phyloP scores from a whole-genome alignment of 2,888 invertebrate species.

The Acanthoscelides obtectus region DNA sequence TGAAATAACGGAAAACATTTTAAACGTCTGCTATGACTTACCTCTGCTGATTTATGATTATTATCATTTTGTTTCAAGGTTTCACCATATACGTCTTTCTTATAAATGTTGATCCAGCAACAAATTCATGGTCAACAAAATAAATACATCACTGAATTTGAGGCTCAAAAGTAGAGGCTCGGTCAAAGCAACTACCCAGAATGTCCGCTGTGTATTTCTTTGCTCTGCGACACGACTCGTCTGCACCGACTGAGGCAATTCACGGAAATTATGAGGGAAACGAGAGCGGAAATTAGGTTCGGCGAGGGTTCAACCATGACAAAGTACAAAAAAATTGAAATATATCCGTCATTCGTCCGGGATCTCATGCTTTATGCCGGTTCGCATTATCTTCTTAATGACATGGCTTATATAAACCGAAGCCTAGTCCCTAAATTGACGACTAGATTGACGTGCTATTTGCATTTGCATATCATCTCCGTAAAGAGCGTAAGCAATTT shows the following conservation, averaged over 20 bases:
- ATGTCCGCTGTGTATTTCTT: not conserved
- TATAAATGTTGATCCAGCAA: too few relatives aligned
- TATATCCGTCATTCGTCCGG: not conserved
- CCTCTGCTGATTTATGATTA: too few relatives aligned
- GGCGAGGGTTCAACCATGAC: not conserved
- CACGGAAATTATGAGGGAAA: not conserved
- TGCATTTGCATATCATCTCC: not conserved
- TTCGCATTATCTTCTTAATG: not conserved
- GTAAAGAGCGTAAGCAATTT: too few relatives aligned
- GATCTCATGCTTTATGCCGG: not conserved
- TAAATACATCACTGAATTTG: too few relatives aligned
- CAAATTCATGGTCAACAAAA: too few relatives aligned
- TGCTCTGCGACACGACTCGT: not conserved
- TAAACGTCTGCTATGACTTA: too few relatives aligned
- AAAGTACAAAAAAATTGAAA: not conserved
- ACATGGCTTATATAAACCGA: not conserved
- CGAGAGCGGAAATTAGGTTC: not conserved
- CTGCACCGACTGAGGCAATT: not conserved
- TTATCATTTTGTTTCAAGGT: too few relatives aligned
- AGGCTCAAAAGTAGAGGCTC: too few relatives aligned
- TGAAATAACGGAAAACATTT: too few relatives aligned
- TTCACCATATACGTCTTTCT: too few relatives aligned
- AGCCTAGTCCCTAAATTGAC: not conserved
- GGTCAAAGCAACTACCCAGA: too few relatives aligned
- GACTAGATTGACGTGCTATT: not conserved